Percentiles rank a stretch among this genome's conserved stretches.
These are phyloP conservation scores for Sesia bembeciformis DNA, from an alignment of 2,888 invertebrate genomes.

Conservation along the genomic window DNA sequence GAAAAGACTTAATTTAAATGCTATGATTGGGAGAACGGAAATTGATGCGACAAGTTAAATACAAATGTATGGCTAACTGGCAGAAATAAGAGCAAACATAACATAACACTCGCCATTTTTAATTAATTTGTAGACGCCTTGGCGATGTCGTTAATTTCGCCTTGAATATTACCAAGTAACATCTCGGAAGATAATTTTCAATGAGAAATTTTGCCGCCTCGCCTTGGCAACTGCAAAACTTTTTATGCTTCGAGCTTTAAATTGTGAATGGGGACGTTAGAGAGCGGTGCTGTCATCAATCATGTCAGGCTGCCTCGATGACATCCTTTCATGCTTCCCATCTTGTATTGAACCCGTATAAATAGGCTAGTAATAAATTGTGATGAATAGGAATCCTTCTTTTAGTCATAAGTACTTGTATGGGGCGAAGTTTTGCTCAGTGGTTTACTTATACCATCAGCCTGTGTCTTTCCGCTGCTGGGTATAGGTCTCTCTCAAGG, in stretches of 20 bases:
- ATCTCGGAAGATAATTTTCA: not conserved
- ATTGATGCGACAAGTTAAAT: too few species aligned
- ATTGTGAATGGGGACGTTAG: constrained; percentile 33
- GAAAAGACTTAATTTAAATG: too few species aligned
- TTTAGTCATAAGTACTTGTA: too few species aligned
- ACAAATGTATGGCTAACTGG: too few species aligned
- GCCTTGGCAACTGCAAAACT: constrained; percentile 22
- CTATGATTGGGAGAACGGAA: too few species aligned
- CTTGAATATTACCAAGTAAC: not conserved
- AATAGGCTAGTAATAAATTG: constrained; percentile 29
- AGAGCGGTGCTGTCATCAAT: not conserved
- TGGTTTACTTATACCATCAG: too few species aligned
- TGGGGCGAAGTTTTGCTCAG: too few species aligned
- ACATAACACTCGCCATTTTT: not conserved
- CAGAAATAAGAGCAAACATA: not conserved
- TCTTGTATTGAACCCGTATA: constrained; percentile 13
- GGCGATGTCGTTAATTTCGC: not conserved
- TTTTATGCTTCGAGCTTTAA: constrained; percentile 29
- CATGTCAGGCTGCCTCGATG: not conserved
- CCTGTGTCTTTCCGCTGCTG: too few species aligned
- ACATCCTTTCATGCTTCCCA: not conserved
- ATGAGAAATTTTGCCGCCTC: not conserved
- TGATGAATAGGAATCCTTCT: not conserved
- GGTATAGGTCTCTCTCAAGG: too few species aligned
- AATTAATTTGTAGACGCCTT: not conserved